Evolutionary conservation across 1,140 invertebrate species (phyloP), one percentile per base, ranked within the genome.

Genomic region (Drosophila bifasciata): DNA sequence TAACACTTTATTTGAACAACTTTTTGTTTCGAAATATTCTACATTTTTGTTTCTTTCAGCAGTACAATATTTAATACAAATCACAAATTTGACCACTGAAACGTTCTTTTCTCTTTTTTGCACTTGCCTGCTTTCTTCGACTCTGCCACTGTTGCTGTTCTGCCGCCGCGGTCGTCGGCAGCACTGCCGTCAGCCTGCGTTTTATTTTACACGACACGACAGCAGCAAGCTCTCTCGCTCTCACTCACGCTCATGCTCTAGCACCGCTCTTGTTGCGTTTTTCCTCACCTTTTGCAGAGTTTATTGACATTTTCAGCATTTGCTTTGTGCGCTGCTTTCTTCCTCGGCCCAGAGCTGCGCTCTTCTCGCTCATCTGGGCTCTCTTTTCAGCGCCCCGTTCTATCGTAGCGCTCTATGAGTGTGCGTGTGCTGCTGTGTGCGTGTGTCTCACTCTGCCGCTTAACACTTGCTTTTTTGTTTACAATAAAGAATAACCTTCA

Each of bases 251-350:
- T 36, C 32, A 36, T 3, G 32, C 11, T 36, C 32, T 13, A 50
- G 79, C 60, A 77, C 61, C 76, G 64, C 76, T 85, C 78, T 84
- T 79, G 77, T 85, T 86, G 78, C 78, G 84, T 88, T 89, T 81
- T 86, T 86, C 81, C 83, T 89, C 83, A 88, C 83, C 83, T 88
- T 74, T 88, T 83, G 67, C 78, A 88, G 84, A 88, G 84, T 88
- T 88, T 88, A 88, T 88, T 88, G 83, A 88, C 83, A 88, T 88
- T 88, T 88, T 83, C 79, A 89, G 69, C 79, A 71, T 88, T 81
- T 68, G 84, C 84, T 89, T 89, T 88, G 78, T 83, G 75, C 77
- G 76, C 71, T 73, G 76, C 84, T 88, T 88, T 88, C 83, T 88
- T 88, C 51, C 66, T 63, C 71, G 28, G 70, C 68, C 55, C 43